Evolutionary conservation across 2,888 invertebrate species (phyloP).

Genomic region (Beris morrisii): DNA sequence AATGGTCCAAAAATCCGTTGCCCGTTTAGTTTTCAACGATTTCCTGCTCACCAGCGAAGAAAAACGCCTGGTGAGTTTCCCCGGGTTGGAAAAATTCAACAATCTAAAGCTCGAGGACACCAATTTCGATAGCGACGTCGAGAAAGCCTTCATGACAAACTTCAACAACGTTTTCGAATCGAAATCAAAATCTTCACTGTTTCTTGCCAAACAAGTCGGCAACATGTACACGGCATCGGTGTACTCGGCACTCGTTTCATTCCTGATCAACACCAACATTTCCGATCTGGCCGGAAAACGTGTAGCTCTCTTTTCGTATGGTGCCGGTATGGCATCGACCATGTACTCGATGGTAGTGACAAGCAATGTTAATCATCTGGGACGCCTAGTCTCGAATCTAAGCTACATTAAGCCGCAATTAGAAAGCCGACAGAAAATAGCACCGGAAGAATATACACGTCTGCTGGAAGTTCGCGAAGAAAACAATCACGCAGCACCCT

Average conservation of each 20-base stretch:
- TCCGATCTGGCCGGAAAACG: slow-evolving; percentile 74
- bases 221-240: slow-evolving; percentile 99
- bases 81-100: slow-evolving; percentile 70
- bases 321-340: slow-evolving; percentile 92
- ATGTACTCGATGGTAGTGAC: slow-evolving; percentile 86
- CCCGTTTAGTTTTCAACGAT: slow-evolving; percentile 86
- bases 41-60: slow-evolving; percentile 67
- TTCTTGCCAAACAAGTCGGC: slow-evolving; percentile 88
- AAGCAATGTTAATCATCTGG: slow-evolving; percentile 64
- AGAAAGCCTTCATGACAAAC: slow-evolving; percentile 79
- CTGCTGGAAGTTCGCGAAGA: slow-evolving; percentile 79
- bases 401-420: slow-evolving; percentile 68
- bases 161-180: slow-evolving; percentile 71
- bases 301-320: slow-evolving; percentile 93
- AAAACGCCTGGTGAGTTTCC: slow-evolving; percentile 61
- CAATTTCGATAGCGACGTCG: slow-evolving; percentile 88
- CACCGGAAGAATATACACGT: slow-evolving; percentile 76
- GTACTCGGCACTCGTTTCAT: slow-evolving; percentile 89
- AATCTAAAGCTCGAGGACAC: slow-evolving; percentile 75
- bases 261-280: slow-evolving; percentile 69
- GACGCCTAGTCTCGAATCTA: slow-evolving; percentile 67
- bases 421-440: slow-evolving; percentile 68
- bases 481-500: slow-evolving; percentile 86
- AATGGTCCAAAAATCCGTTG: slow-evolving; percentile 95
- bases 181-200: slow-evolving; percentile 85